Percentiles rank a stretch among this genome's conserved stretches.
These are phyloP conservation scores for Ctenopoma multispine DNA, from an alignment of 2,797 vertebrate species.

Conservation along the genomic window DNA sequence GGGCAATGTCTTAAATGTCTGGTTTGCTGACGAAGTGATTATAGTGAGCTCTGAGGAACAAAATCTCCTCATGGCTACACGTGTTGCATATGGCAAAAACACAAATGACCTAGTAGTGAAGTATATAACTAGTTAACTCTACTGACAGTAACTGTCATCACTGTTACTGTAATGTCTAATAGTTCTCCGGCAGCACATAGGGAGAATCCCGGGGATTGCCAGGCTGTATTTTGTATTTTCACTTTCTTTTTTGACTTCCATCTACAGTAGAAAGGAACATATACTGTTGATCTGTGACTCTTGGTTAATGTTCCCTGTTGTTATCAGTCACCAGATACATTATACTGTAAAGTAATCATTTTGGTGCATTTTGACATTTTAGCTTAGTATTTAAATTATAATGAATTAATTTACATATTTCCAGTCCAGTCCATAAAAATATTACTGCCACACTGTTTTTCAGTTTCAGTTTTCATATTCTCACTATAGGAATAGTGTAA, in stretches of 20 bases:
- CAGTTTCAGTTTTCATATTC: not conserved
- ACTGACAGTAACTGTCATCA: not conserved
- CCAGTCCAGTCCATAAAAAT: not conserved
- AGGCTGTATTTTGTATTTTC: not conserved
- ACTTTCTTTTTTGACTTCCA: constrained; percentile 15
- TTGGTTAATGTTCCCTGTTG: not conserved
- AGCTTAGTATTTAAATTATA: not conserved
- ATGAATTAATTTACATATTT: not conserved
- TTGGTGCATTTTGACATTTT: not conserved
- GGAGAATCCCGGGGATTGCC: not conserved
- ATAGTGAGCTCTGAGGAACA: not conserved
- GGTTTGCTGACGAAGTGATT: not conserved
- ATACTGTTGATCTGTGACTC: not conserved
- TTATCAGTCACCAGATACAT: not conserved
- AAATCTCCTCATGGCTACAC: not conserved
- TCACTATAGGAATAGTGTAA: not conserved
- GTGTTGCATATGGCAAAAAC: constrained; percentile 9
- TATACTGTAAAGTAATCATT: not conserved
- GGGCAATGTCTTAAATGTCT: not conserved
- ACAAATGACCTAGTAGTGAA: too few relatives aligned
- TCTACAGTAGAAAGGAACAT: not conserved
- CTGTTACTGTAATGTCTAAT: not conserved
- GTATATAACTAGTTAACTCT: not conserved
- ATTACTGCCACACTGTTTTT: too few relatives aligned
- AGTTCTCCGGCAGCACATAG: not conserved